A percentile compares a stretch with the other conserved stretches of the same genome.
Evolutionary conservation across 2,888 invertebrate genomes (phyloP).

Genomic region (Athrips mouffetella): DNA sequence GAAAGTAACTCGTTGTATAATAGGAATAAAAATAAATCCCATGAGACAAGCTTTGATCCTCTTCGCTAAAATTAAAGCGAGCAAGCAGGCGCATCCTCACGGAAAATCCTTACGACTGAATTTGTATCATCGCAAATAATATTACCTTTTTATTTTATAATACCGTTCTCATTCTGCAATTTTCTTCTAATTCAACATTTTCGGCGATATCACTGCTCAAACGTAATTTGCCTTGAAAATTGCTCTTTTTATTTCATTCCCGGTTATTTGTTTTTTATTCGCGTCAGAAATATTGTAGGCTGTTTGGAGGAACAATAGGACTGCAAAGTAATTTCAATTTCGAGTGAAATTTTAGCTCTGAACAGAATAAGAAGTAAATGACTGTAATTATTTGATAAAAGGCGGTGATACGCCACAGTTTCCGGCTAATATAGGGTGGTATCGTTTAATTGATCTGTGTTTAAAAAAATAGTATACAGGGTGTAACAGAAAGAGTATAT

Average conservation of each 20-base stretch:
- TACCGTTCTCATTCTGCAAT: conserved; percentile 1
- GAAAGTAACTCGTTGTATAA: conserved; percentile 12
- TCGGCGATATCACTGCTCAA: conserved; percentile 6
- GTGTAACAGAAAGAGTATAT: no score
- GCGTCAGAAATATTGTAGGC: conserved; percentile 7
- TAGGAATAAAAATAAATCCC: conserved; percentile 28
- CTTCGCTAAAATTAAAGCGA: conserved; percentile 31
- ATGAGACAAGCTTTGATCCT: conserved; percentile 32
- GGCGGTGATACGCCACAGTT: no score
- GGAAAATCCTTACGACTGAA: conserved; percentile 35
- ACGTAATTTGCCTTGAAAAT: conserved; percentile 4
- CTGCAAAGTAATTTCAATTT: conserved; percentile 8
- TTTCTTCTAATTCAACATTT: conserved; percentile 10
- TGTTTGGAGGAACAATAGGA: background rate
- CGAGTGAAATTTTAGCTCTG: background rate
- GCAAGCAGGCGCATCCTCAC: conserved; percentile 22
- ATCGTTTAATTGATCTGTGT: background rate
- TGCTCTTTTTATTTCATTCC: conserved; percentile 5
- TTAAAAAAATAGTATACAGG: no score
- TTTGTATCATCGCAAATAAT: conserved; percentile 24
- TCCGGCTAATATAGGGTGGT: no score
- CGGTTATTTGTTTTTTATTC: conserved; percentile 9
- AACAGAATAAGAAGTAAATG: background rate
- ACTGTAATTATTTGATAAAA: conserved; percentile 2
- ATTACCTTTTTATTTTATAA: conserved; percentile 18